Evolutionary conservation across 2,888 invertebrate species (phyloP).

Genomic region (Nymphalis c-album): DNA sequence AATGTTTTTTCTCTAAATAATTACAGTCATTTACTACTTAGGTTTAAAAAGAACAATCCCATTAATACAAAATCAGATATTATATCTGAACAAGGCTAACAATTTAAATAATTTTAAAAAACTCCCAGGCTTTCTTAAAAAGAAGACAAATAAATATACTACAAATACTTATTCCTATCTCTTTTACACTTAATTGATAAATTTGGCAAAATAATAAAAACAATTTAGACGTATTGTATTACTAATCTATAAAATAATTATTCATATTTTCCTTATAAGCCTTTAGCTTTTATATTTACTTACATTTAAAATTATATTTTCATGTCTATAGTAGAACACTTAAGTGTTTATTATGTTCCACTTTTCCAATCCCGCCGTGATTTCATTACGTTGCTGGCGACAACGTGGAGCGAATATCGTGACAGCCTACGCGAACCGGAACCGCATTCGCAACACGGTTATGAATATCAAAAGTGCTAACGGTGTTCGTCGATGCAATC

Average conservation of each 20-base stretch:
- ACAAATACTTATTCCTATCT: too few relatives aligned
- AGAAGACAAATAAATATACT: too few relatives aligned
- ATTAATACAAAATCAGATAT: too few relatives aligned
- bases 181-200: too few relatives aligned
- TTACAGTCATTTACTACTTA: neutral
- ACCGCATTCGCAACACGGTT: conserved; percentile 39
- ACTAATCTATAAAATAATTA: too few relatives aligned
- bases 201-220: too few relatives aligned
- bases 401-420: conserved; percentile 24
- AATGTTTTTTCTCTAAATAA: neutral
- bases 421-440: conserved; percentile 38
- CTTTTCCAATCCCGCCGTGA: conserved; percentile 12
- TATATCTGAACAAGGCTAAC: too few relatives aligned
- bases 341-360: conserved; percentile 19
- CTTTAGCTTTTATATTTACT: too few relatives aligned
- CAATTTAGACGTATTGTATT: too few relatives aligned
- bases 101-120: too few relatives aligned
- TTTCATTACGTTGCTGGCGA: conserved; percentile 19
- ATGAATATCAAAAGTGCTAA: conserved; percentile 56
- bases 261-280: too few relatives aligned
- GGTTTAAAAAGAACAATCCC: neutral
- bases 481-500: conserved; percentile 64
- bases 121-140: too few relatives aligned
- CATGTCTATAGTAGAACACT: neutral
- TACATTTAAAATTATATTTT: neutral